Base-by-base conservation (phyloP, 2,888 invertebrate species). In the Acanthacorydalis orientalis region DNA sequence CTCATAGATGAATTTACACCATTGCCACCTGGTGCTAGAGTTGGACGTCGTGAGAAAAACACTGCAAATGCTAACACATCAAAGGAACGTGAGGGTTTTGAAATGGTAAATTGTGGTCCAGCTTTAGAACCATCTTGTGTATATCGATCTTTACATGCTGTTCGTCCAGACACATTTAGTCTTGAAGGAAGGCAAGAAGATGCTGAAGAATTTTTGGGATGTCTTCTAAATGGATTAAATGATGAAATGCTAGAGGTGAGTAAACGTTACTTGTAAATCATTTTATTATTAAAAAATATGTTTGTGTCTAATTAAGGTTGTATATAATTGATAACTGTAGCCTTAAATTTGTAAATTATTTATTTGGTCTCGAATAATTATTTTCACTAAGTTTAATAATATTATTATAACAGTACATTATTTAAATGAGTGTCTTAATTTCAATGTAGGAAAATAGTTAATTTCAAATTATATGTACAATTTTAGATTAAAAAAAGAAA, bases 171-270 rank as follows among this genome's bases (percentile, higher is more conserved):
- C 52, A 67, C 68, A n/a, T 75, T 76, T 55, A 73, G 80, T 40
- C 82, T 87, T 46, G 89, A 90, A 63, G 95, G 92, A 0, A 73
- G 89, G 15, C 96, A 96, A 64, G 95, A 96, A 62, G 96, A 97
- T 68, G 96, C 96, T 0, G 96, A 97, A 65, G 96, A 97, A 64
- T 95, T 96, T 68, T 74, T 96, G 2, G 87, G 91, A 7, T 90
- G 87, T 62, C 73, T 96, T 51, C 74, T 97, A 23, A 96, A 95
- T 68, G 88, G 88, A 31, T 76, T 96, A 48, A 93, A 95, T 61
- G 96, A 96, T 65, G 96, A 97, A 70, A 93, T 96, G 91, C 74
- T 90, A 2, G 89, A 91, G 73, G 85, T 88, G 58, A 61, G 64
- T 49, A 50, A 46, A 48, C 42, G 10, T 1, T 37, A 11, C n/a